Evolutionary conservation across 1,140 invertebrate genomes (phyloP).

Genomic region (Panagrolaimus sp.): DNA sequence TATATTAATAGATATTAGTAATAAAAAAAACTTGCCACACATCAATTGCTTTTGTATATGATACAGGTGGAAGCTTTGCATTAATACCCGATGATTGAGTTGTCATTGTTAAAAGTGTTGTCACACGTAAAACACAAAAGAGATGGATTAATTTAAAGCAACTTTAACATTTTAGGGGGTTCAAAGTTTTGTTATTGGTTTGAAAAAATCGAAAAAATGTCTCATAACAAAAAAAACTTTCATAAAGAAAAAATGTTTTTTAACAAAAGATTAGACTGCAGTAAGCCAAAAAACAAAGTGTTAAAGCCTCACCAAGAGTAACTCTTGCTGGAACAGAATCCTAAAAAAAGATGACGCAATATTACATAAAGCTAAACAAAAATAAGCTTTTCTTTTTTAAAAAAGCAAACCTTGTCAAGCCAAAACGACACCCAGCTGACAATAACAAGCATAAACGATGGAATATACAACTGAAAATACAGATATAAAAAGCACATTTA

Average conservation of each 20-base stretch:
- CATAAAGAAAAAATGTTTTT: too few relatives aligned
- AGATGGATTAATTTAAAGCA: constrained; percentile 15
- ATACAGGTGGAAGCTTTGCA: constrained; percentile 86
- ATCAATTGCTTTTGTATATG: constrained; percentile 74
- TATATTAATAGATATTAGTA: too few relatives aligned
- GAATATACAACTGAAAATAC: constrained; percentile 48
- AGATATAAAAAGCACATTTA: too few relatives aligned
- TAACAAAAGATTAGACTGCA: too few relatives aligned
- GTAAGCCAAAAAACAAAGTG: too few relatives aligned
- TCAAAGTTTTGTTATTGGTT: too few relatives aligned
- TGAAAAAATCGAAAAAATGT: too few relatives aligned
- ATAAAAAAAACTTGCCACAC: constrained; percentile 41
- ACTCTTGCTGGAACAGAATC: constrained; percentile 59
- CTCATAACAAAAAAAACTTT: too few relatives aligned
- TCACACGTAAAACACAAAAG: constrained; percentile 67
- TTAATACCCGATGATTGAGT: constrained; percentile 93
- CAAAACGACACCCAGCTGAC: constrained; percentile 64
- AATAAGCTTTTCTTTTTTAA: background rate
- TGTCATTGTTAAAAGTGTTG: constrained; percentile 88
- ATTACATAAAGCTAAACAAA: too few relatives aligned
- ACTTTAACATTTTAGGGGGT: too few relatives aligned
- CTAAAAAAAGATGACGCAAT: constrained; percentile 9
- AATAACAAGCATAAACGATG: constrained; percentile 63
- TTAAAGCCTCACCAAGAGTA: constrained; percentile 49
- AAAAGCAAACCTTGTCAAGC: constrained; percentile 60